Conservation (phyloP, 2,888 invertebrate species). For the Gasteruption jaculator region DNA sequence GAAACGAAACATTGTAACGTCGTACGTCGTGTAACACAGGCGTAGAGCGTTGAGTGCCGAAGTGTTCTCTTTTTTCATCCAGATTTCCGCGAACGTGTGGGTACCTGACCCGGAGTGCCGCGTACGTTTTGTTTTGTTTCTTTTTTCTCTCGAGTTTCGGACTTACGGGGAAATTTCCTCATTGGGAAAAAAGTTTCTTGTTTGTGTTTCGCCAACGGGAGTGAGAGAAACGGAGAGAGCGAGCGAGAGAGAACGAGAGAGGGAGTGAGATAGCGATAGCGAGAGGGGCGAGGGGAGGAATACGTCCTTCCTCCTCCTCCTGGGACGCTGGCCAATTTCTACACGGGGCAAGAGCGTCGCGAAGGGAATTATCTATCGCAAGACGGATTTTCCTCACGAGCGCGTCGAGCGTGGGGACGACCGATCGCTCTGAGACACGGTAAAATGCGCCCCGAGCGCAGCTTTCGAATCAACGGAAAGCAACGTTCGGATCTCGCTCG, state of each 20-base stretch:
- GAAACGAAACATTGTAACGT: constrained; percentile 27
- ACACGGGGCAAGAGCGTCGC: background rate
- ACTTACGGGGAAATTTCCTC: no score
- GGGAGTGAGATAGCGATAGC: constrained; percentile 8
- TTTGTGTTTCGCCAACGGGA: constrained; percentile 21
- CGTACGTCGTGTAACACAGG: constrained; percentile 38
- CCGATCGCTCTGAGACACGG: constrained; percentile 5
- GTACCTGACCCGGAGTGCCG: constrained; percentile 22
- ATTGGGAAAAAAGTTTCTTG: constrained; percentile 18
- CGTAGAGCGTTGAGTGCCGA: constrained; percentile 34
- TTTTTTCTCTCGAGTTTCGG: no score
- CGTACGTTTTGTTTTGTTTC: no score
- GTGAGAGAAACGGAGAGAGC: constrained; percentile 24
- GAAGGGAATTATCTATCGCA: no score
- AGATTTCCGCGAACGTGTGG: constrained; percentile 23
- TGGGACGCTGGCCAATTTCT: constrained; percentile 40
- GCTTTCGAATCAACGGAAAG: constrained; percentile 21
- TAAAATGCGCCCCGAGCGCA: constrained; percentile 19
- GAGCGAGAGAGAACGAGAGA: constrained; percentile 13
- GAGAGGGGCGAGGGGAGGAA: constrained; percentile 18
- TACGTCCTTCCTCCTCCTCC: constrained; percentile 30
- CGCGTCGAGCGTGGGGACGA: background rate
- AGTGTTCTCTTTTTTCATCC: constrained; percentile 25
- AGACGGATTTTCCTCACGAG: no score
- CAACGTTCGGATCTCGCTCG: constrained; percentile 1